A percentile compares a stretch with the other conserved stretches of the same genome.
Evolutionary conservation across 2,888 invertebrate genomes (phyloP).

Genomic region (Platypus cylindrus): DNA sequence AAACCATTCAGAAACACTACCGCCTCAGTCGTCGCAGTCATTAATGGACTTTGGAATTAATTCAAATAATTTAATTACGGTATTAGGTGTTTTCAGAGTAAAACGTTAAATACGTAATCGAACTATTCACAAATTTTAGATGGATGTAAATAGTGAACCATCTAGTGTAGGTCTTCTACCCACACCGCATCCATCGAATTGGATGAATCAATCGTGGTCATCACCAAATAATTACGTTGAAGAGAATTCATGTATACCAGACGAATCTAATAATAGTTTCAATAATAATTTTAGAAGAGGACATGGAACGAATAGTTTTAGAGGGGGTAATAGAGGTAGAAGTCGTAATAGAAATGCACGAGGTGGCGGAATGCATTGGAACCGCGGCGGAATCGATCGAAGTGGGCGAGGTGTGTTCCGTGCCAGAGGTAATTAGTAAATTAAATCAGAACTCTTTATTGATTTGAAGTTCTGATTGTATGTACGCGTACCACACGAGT

Average conservation of each 20-base stretch:
- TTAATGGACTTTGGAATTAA: constrained; percentile 16
- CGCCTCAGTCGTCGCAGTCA: constrained; percentile 12
- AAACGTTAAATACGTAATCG: no score
- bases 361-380: neutral
- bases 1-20: constrained; percentile 15
- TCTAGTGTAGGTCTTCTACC: constrained; percentile 3
- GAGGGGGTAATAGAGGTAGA: constrained; percentile 14
- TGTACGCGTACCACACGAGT: no score
- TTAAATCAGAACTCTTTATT: no score
- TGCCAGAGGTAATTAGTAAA: constrained; percentile 13
- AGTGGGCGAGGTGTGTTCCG: constrained; percentile 7
- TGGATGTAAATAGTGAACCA: constrained; percentile 6
- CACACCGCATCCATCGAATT: constrained; percentile 3
- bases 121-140: no score
- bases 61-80: no score
- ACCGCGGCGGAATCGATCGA: no score
- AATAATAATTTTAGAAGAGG: constrained; percentile 13
- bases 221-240: no score
- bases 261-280: constrained; percentile 13
- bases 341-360: constrained; percentile 16
- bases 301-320: constrained; percentile 8
- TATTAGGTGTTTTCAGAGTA: no score
- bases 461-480: no score
- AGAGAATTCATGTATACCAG: no score
- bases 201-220: constrained; percentile 6